Base-by-base conservation (phyloP, 2,113 vertebrate genomes). In the Atherinomorus stipes region DNA sequence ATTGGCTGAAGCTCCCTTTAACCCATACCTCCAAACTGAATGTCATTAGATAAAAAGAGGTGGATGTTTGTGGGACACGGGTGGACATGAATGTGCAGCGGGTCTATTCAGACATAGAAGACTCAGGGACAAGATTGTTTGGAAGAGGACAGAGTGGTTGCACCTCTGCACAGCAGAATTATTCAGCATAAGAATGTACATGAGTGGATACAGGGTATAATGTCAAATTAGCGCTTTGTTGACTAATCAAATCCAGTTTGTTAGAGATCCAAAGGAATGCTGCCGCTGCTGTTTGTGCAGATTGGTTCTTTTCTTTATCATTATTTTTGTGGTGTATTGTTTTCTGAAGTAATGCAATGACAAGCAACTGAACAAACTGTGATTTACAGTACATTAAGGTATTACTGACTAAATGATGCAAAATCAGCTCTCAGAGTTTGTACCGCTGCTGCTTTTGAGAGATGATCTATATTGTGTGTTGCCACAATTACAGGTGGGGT, bases 81-180 rank as follows among this genome's bases (percentile, higher is more conserved):
- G 50, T 68, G 54, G 74, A 71, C 21, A 69, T 53, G 50, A 38
- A 49, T 69, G 58, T 52, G 66, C 65, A 63, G 68, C 37, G 45
- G 71, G 63, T 81, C 81, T 86, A 71, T 83, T 83, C 74, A 76
- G 61, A 87, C 61, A 28, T 74, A 80, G 84, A 87, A 88, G 89
- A 89, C 91, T 92, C 91, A 92, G 91, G 90, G 90, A 90, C 69
- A 86, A 63, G 91, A 87, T 63, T 84, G 63, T 47, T 79, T 63
- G 40, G 52, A 70, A 42, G 69, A 31, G 38, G 71, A 80, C 52
- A 61, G 64, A 81, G 28, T 5, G 71, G 57, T 78, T 69, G 53
- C 63, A 72, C 69, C 53, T 80, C 73, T 85, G 77, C 80, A 72
- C 58, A 75, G 81, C 81, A 56, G 61, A 81, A 65, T 60, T 51